A percentile compares a stretch with the other conserved stretches of the same genome.
phyloP scores from a whole-genome alignment of 2,797 vertebrate genomes.

The Periophthalmus magnuspinnatus region DNA sequence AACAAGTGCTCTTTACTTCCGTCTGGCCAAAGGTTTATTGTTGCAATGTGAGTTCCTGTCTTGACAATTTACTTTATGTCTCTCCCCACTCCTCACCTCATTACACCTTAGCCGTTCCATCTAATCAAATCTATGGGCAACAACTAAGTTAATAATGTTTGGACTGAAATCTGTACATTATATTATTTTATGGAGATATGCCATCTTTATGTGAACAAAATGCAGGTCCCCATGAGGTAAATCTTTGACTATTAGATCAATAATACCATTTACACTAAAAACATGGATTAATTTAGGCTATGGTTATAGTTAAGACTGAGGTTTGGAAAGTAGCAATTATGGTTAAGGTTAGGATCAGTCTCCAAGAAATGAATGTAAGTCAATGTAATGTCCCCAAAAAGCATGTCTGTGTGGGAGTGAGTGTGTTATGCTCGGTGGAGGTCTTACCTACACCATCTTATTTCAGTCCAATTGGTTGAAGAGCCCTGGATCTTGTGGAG shows the following conservation, averaged over 20 bases:
- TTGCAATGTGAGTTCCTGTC: too few species aligned
- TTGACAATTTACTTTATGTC: too few species aligned
- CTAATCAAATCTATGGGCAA: too few species aligned
- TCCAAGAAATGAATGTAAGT: neutral
- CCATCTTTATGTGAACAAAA: neutral
- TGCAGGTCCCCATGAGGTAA: neutral
- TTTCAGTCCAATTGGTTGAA: constrained; percentile 52
- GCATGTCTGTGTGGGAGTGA: constrained; percentile 11
- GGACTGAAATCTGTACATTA: too few species aligned
- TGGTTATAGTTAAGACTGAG: neutral
- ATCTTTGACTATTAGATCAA: neutral
- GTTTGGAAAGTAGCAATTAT: neutral
- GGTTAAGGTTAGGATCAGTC: neutral
- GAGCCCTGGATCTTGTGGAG: constrained; percentile 41
- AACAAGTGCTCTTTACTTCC: too few species aligned
- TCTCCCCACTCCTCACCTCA: too few species aligned
- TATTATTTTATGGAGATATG: too few species aligned
- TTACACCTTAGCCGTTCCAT: too few species aligned
- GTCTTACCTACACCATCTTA: constrained; percentile 44
- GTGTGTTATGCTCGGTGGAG: constrained; percentile 36
- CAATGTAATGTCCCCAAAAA: neutral
- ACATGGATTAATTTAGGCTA: neutral
- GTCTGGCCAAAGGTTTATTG: too few species aligned
- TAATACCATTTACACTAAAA: neutral
- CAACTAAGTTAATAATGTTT: too few species aligned